Evolutionary conservation across 2,113 vertebrate species (phyloP), one percentile per base, ranked within the genome.

Genomic region (Myotis lucifugus): DNA sequence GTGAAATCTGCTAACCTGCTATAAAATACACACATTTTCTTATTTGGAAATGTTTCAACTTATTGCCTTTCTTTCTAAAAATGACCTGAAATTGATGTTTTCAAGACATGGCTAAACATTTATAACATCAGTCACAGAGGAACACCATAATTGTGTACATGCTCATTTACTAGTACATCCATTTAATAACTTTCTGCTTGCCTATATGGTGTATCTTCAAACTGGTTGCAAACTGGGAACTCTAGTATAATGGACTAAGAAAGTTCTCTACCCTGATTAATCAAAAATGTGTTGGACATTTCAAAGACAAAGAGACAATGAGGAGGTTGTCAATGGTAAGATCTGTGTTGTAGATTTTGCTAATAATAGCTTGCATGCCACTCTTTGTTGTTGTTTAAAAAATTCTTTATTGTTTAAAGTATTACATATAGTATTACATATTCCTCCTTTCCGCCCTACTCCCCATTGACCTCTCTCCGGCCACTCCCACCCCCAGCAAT

Each of bases 1-100:
- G 87, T 96, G 96, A 98, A 97, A 97, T 95, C 93, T 93, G 96
- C 61, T 95, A 98, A 97, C 19, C 2, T 95, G 32, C n/a, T 95
- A 90, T 96, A 97, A 98, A 98, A 96, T 85, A 74, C 48, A 95
- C 76, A 54, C 34, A 61, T 91, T 91, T 87, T 88, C 56, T 89
- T 29, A 6, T 96, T 95, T 96, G 92, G 40, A 97, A 94, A 85
- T 42, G 18, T 88, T 95, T 95, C 95, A 97, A 88, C 72, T 97
- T 92, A 97, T 90, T 92, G 74, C 88, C 74, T 85, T 93, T 96
- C 86, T 76, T 87, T 97, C 69, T 88, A 93, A 94, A 95, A 96
- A 91, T 92, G 73, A 96, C 70, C 85, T 66, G 92, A 96, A 97
- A 91, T 0, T 78, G 93, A 96, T 91, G n/a, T 69, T 96, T 97